Conservation (phyloP, 2,113 vertebrate species). For the Eclectus roratus region DNA sequence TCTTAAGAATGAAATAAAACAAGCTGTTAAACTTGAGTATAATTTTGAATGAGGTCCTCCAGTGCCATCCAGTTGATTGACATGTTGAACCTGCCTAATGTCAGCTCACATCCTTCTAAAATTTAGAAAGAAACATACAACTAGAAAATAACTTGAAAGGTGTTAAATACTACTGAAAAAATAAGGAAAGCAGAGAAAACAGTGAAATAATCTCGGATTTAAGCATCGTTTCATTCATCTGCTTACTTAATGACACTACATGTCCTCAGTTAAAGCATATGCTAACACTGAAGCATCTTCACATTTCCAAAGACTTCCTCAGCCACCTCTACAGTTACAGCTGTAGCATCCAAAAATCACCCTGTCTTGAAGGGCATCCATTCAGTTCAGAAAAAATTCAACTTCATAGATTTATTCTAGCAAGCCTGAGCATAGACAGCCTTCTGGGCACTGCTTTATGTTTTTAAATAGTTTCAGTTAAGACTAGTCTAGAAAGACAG, state of each 20-base stretch:
- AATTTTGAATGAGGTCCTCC: background rate
- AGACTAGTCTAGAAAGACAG: background rate
- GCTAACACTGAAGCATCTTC: background rate
- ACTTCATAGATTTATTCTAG: background rate
- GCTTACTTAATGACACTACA: background rate
- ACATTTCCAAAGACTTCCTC: background rate
- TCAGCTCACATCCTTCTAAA: background rate
- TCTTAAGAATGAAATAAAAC: background rate
- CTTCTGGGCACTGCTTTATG: background rate
- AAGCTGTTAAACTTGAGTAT: background rate
- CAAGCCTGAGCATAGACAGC: background rate
- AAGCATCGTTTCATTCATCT: background rate
- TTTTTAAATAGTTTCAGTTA: background rate
- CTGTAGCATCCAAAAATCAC: background rate
- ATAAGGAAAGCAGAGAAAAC: background rate
- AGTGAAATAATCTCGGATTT: background rate
- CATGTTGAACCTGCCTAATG: background rate
- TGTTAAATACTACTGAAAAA: background rate
- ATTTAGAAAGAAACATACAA: background rate
- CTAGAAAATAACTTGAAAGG: background rate
- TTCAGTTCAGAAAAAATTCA: background rate
- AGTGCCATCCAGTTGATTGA: background rate
- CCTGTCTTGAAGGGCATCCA: background rate
- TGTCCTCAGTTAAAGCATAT: background rate
- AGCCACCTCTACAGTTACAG: background rate